These are phyloP conservation scores for Tiliacea citrago DNA, from an alignment of 2,888 invertebrate species.

Conservation along the genomic window DNA sequence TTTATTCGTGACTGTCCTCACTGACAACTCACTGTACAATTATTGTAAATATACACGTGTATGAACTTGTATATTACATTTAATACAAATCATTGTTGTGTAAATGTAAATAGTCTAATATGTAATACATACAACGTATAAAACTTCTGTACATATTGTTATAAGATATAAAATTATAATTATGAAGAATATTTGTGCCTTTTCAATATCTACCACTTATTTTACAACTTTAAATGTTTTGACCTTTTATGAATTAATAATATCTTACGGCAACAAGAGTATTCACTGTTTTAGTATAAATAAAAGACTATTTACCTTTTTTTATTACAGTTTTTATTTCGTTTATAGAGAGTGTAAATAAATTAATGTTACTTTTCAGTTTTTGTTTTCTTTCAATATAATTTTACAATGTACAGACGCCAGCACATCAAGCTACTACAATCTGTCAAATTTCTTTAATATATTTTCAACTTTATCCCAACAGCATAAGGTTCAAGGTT, in stretches of 20 bases:
- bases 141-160: conserved; percentile 86
- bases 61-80: conserved; percentile 51
- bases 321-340: conserved; percentile 48
- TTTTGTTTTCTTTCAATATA: conserved; percentile 28
- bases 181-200: conserved; percentile 69
- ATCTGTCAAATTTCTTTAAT: no score
- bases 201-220: conserved; percentile 77
- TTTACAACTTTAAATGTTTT: conserved; percentile 31
- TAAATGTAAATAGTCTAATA: conserved; percentile 53
- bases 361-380: conserved; percentile 57
- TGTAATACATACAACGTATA: conserved; percentile 43
- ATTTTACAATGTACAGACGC: not conserved
- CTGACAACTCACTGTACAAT: conserved; percentile 31
- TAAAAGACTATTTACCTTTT: conserved; percentile 18
- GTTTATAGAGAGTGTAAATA: conserved; percentile 60
- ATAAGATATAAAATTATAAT: conserved; percentile 62
- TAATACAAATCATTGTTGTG: conserved; percentile 38
- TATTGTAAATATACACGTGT: conserved; percentile 57
- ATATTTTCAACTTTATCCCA: no score
- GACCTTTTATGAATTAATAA: not conserved
- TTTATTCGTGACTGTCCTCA: conserved; percentile 34
- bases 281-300: conserved; percentile 29
- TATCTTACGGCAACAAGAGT: conserved; percentile 8
- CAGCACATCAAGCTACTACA: no score
- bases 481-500: no score